Percentiles rank a stretch among this genome's conserved stretches.
Conservation (phyloP, 2,797 vertebrate species). For the Carapus acus region DNA sequence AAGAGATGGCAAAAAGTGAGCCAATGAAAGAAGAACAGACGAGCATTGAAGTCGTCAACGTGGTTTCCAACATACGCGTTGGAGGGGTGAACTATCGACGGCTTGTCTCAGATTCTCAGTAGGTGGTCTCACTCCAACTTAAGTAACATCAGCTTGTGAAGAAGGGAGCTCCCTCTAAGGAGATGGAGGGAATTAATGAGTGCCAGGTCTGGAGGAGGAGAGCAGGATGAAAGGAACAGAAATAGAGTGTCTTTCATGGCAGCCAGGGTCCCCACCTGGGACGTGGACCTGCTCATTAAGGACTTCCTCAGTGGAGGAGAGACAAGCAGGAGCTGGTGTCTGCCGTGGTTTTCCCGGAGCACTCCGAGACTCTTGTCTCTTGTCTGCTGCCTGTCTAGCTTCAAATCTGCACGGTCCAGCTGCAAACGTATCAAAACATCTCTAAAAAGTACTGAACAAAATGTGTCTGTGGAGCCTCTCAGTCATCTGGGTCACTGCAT, state of each 20-base stretch:
- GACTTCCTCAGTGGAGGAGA: slow-evolving; percentile 40
- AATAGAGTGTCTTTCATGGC: slow-evolving; percentile 67
- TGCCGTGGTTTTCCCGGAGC: slow-evolving; percentile 37
- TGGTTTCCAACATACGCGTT: too few relatives aligned
- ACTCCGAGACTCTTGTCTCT: slow-evolving; percentile 24
- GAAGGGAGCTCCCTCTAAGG: slow-evolving; percentile 43
- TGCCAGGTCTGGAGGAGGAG: slow-evolving; percentile 60
- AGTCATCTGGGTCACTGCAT: too few relatives aligned
- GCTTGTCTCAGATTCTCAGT: slow-evolving; percentile 39
- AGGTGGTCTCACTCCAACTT: slow-evolving; percentile 38
- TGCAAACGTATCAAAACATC: too few relatives aligned
- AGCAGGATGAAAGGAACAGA: slow-evolving; percentile 64
- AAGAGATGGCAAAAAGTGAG: neutral
- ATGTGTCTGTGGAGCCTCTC: too few relatives aligned
- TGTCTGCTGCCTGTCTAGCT: slow-evolving; percentile 8
- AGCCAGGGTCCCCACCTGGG: slow-evolving; percentile 60
- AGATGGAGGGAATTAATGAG: slow-evolving; percentile 65
- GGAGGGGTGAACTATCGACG: slow-evolving; percentile 36
- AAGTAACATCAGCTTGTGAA: slow-evolving; percentile 47
- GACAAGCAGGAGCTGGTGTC: slow-evolving; percentile 38
- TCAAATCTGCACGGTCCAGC: too few relatives aligned
- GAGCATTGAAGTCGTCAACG: neutral
- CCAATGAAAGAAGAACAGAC: slow-evolving; percentile 3
- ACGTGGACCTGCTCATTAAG: slow-evolving; percentile 65
- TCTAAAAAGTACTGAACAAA: too few relatives aligned